A percentile compares a stretch with the other conserved stretches of the same genome.
These are phyloP conservation scores for Drosophila arizonae DNA, from an alignment of 1,140 invertebrate species.

Conservation along the genomic window DNA sequence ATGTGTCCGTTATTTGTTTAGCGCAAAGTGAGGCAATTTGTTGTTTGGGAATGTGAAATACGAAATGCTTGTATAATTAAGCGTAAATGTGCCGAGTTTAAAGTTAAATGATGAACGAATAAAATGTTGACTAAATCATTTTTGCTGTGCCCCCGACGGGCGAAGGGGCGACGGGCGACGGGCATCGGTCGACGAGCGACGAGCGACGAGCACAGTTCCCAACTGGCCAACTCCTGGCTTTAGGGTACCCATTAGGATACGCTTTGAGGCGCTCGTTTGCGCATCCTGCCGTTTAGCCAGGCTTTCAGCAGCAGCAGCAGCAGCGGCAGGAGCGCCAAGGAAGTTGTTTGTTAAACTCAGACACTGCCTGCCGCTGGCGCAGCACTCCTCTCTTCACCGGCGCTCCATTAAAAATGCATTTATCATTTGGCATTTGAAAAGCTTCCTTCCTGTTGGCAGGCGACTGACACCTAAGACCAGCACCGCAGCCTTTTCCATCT, in stretches of 20 bases:
- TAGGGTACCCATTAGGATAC: conserved; percentile 25
- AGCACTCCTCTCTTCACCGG: conserved; percentile 25
- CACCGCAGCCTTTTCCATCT: conserved; percentile 15
- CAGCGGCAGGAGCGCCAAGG: conserved; percentile 38
- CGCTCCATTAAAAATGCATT: conserved; percentile 79
- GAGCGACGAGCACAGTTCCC: neutral
- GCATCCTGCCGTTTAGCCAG: conserved; percentile 49
- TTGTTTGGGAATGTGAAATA: conserved; percentile 11
- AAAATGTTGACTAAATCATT: conserved; percentile 70
- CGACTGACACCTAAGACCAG: conserved; percentile 55
- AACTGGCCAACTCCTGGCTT: conserved; percentile 15
- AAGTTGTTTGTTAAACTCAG: conserved; percentile 61
- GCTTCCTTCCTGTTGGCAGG: conserved; percentile 69
- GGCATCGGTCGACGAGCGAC: too few relatives aligned
- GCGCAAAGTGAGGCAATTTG: conserved; percentile 50
- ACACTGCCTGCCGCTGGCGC: conserved; percentile 26
- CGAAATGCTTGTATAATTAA: conserved; percentile 60
- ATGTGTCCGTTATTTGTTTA: conserved; percentile 63
- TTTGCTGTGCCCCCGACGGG: conserved; percentile 8
- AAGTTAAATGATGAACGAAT: conserved; percentile 46
- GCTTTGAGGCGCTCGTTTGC: conserved; percentile 50
- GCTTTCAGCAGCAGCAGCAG: conserved; percentile 42
- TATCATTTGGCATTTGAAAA: conserved; percentile 79
- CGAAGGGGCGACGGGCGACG: too few relatives aligned
- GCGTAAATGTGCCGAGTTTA: conserved; percentile 48